Evolutionary conservation across 2,888 invertebrate species (phyloP), one percentile per base, ranked within the genome.

Genomic region (Cybosia mesomella): DNA sequence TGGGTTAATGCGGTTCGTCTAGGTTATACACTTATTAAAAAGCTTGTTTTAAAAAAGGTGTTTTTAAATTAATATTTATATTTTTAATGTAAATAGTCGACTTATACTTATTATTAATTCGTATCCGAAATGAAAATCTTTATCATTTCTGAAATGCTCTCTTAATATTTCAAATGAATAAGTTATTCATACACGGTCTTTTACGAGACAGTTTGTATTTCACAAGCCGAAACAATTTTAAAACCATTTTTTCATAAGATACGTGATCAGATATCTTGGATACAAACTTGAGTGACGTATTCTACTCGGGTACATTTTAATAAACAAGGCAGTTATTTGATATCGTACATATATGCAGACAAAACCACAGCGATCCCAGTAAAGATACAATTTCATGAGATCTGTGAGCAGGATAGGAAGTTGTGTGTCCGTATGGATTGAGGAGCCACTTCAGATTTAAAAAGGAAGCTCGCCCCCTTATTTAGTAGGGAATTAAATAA

Each of bases 321-420:
- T 82, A 77, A 78, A 81, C 77, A 73, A 77, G 72, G 75, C 80
- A 81, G 81, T 82, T 78, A 74, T 76, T 77, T 73, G 76, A 76
- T 81, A 73, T 67, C 66, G 67, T 70, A 49, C n/a, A 70, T 71
- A 79, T 73, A 80, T 81, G 79, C 71, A 76, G 75, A 80, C 75
- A 66, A 66, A 32, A 39, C 21, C 21, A 21, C 13, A 18, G 4
- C 36, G 18, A 43, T 59, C 65, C 64, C 24, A 57, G 61, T 69
- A 75, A 77, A 62, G 71, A 76, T 77, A 66, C 74, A 68, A 80
- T 74, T 67, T 67, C 65, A 67, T 64, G 60, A 63, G 63, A 66
- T 58, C 39, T 62, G 69, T 36, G 28, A 22, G 43, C 4, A 58
- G 34, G 64, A 66, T 15, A 59, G 10, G 28, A 21, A 62, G 34